Base-by-base conservation (phyloP, 1,140 invertebrate species). In the Stegodyphus mimosarum region DNA sequence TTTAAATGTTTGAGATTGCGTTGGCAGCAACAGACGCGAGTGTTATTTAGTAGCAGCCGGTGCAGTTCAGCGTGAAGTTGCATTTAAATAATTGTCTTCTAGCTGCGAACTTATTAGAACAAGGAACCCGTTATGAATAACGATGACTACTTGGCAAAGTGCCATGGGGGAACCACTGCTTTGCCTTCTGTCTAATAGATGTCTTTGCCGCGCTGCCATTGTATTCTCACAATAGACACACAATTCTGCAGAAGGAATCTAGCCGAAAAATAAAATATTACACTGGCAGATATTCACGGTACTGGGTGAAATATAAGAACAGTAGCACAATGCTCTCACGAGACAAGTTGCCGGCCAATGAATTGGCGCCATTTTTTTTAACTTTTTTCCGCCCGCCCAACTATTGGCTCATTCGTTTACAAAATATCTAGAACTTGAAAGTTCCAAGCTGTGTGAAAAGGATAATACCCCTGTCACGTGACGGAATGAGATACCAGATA, bases 61-160 rank as follows among this genome's bases (percentile, higher is more conserved):
- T 17, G 52, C 78, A 81, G 17, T 79, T 69, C 66, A 66, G 77
- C 77, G 77, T 79, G 77, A 72, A 81, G 78, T 81, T 64, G 66
- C 69, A 81, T 81, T 81, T 81, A 81, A 81, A 81, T 81, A 81
- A 81, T 81, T 81, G 78, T 72, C 70, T 72, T 81, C 78, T 81
- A 69, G 71, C 72, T 81, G 78, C 78, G 78, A 81, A 81, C 50
- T 81, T 81, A 81, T 81, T 81, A 81, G 78, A 81, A 81, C 78
- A 81, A 81, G 78, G 52, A 81, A 67, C 69, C 18, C 52, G 78
- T 81, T 81, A 81, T 81, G 78, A 81, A 81, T 81, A 81, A 81
- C 78, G 78, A 81, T 81, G 78, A 81, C 53, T 53, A 17, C 6
- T 72, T 81, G 78, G 78, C 78, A 69, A 71, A 15, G 48, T 18